Conservation (phyloP, 2,888 invertebrate species). For the Isotomurus palustris region DNA sequence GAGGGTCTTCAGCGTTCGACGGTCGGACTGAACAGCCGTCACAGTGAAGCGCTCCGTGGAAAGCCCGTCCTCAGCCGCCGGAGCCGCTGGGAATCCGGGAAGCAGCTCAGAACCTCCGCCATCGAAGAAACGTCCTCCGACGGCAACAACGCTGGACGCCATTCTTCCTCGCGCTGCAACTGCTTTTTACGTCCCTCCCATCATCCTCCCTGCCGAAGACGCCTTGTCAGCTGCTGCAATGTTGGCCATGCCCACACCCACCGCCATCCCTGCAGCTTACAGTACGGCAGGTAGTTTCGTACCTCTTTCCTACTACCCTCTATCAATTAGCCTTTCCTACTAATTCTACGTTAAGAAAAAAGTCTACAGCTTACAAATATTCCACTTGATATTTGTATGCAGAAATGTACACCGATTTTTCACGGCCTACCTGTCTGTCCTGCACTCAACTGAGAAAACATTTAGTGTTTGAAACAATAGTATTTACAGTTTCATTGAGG, state of each 20-base stretch:
- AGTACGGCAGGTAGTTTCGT: background rate
- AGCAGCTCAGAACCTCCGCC: conserved; percentile 34
- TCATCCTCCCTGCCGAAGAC: conserved; percentile 35
- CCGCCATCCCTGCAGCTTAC: conserved; percentile 8
- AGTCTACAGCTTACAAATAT: no score
- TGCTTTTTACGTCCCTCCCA: conserved; percentile 39
- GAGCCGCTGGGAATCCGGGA: conserved; percentile 8
- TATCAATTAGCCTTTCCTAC: no score
- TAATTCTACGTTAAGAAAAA: no score
- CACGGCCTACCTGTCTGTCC: no score
- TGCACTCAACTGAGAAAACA: no score
- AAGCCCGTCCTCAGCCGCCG: conserved; percentile 32
- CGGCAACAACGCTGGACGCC: conserved; percentile 34
- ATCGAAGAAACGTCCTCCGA: conserved; percentile 30
- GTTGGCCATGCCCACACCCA: conserved; percentile 36
- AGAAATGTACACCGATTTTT: no score
- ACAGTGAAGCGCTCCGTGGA: conserved; percentile 41
- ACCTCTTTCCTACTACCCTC: no score
- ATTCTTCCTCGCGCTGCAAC: conserved; percentile 29
- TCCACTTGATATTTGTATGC: no score
- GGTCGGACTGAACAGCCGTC: conserved; percentile 18
- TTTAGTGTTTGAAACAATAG: no score
- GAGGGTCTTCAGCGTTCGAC: no score
- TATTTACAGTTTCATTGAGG: no score
- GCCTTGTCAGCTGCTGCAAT: conserved; percentile 28